Conservation (phyloP, 1,140 invertebrate genomes). For the Lerema accius region DNA sequence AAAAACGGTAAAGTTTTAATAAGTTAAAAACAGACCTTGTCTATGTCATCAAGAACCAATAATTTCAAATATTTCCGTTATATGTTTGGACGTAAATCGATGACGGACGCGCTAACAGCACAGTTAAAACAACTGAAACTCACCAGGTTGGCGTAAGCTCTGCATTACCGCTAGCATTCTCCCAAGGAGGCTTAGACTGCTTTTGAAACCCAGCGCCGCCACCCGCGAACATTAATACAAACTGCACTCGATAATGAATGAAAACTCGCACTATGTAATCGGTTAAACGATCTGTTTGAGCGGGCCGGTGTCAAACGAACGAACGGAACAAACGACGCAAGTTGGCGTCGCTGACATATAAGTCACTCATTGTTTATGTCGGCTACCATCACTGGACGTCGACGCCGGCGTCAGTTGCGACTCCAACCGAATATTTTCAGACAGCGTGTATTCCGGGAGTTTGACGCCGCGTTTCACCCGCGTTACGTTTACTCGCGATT, state of each 20-base stretch:
- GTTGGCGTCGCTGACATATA: slow-evolving; percentile 21
- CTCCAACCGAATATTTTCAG: slow-evolving; percentile 62
- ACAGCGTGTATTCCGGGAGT: slow-evolving; percentile 62
- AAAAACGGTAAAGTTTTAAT: too few relatives aligned
- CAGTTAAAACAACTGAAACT: slow-evolving; percentile 35
- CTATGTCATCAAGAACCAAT: too few relatives aligned
- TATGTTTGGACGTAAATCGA: neutral
- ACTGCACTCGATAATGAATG: slow-evolving; percentile 35
- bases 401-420: slow-evolving; percentile 37
- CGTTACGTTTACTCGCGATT: slow-evolving; percentile 46
- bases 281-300: too few relatives aligned
- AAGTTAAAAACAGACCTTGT: too few relatives aligned
- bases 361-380: slow-evolving; percentile 50
- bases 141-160: slow-evolving; percentile 64
- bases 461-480: slow-evolving; percentile 42
- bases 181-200: slow-evolving; percentile 75
- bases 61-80: neutral
- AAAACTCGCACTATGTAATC: slow-evolving; percentile 24
- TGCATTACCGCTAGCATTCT: slow-evolving; percentile 49
- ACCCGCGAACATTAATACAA: slow-evolving; percentile 63
- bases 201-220: slow-evolving; percentile 74
- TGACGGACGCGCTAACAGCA: too few relatives aligned
- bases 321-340: slow-evolving; percentile 8
- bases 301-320: slow-evolving; percentile 8
- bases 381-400: slow-evolving; percentile 10